phyloP scores from a whole-genome alignment of 1,140 invertebrate species.

The Dinothrombium tinctorium region DNA sequence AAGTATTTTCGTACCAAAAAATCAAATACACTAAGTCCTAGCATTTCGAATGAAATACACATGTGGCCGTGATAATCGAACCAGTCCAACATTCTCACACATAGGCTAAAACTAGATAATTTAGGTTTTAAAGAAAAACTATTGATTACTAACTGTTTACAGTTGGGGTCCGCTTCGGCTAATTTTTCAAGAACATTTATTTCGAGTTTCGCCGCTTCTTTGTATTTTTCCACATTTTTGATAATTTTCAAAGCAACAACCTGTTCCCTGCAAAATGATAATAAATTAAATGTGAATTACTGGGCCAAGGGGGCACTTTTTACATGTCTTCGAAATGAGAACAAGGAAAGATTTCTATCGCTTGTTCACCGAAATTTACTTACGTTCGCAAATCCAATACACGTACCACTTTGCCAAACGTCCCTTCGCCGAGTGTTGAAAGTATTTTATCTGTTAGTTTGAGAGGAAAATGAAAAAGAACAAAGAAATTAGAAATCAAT shows the following conservation, averaged over 20 bases:
- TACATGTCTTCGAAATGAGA: neutral
- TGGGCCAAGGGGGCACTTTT: neutral
- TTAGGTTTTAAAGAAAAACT: neutral
- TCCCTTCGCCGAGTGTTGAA: slow-evolving; percentile 92
- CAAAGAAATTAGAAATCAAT: slow-evolving; percentile 5
- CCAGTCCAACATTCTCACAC: slow-evolving; percentile 95
- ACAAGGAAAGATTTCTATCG: neutral
- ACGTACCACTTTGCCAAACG: slow-evolving; percentile 98
- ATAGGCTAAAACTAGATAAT: slow-evolving; percentile 31
- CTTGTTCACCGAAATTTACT: neutral
- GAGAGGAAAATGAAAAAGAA: slow-evolving; percentile 37
- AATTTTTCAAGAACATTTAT: slow-evolving; percentile 96
- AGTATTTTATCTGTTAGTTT: slow-evolving; percentile 99
- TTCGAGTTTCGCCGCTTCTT: slow-evolving; percentile 95
- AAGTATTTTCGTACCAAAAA: slow-evolving; percentile 68
- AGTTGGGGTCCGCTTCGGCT: slow-evolving; percentile 73
- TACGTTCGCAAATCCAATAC: slow-evolving; percentile 84
- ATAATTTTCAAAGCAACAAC: slow-evolving; percentile 79
- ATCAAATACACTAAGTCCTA: slow-evolving; percentile 96
- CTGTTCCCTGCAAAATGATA: neutral
- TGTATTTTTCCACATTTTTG: slow-evolving; percentile 98
- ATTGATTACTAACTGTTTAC: slow-evolving; percentile 54
- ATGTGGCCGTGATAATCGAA: slow-evolving; percentile 99
- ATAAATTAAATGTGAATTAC: neutral
- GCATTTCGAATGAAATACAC: slow-evolving; percentile 97